Evolutionary conservation across 2,113 vertebrate genomes (phyloP), one percentile per base, ranked within the genome.

Genomic region (Corythoichthys intestinalis): DNA sequence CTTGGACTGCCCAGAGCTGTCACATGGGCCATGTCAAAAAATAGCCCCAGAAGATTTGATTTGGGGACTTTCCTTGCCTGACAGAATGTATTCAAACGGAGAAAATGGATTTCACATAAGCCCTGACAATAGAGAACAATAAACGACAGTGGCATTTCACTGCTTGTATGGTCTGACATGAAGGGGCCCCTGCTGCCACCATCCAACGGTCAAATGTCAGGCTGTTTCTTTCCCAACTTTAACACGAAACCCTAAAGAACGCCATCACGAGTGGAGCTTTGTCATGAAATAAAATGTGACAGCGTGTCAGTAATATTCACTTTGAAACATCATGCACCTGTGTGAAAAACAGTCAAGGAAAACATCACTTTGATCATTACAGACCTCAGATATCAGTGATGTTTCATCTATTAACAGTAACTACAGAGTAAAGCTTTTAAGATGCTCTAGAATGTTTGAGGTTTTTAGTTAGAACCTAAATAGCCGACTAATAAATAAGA

Each of bases 91-190:
- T 88, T 89, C 81, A 86, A 82, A 88, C 72, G 59, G 75, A 80
- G 74, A 82, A 86, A 84, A 90, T 81, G 80, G 79, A 85, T 85
- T 87, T 87, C 76, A 77, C 67, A 85, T 76, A 77, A 80, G 73
- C 82, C 59, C 64, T 81, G 79, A 86, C 83, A 81, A 69, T 66
- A 11, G 44, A 72, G 83, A 81, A 79, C 77, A 83, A 83, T 80
- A 85, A 88, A 47, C 76, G 85, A 86, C 83, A 87, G 78, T 56
- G 67, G 73, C 79, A 82, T 86, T 80, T 86, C 79, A 65, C 73
- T 56, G 72, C 79, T 13, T 56, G 66, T 80, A 28, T 10, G 56
- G 71, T 75, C 70, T 72, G 83, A 85, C 76, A 67, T 63, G 78
- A 85, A 7, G 50, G 74, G 77, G 65, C 64, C 62, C 56, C 77